A percentile compares a stretch with the other conserved stretches of the same genome.
These are phyloP conservation scores for Thelaira solivaga DNA, from an alignment of 2,888 invertebrate genomes.

Conservation along the genomic window DNA sequence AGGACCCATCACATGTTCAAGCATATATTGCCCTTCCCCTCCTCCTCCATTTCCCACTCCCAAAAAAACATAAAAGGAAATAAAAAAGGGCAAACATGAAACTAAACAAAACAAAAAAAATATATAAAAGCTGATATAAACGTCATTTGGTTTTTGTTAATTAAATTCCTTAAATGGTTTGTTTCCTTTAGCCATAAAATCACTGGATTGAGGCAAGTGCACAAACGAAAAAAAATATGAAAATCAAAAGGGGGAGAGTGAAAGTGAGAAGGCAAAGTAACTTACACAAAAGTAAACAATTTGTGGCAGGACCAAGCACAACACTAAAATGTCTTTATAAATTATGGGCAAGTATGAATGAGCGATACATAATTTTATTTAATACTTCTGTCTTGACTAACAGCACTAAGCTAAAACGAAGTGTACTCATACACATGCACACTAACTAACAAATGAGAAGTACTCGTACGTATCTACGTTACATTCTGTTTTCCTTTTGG, in stretches of 20 bases:
- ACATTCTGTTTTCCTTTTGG: neutral
- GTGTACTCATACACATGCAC: neutral
- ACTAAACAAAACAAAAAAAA: neutral
- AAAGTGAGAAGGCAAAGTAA: neutral
- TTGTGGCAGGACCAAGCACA: slow-evolving; percentile 36
- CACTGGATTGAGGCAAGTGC: neutral
- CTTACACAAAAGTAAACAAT: slow-evolving; percentile 31
- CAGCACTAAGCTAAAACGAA: neutral
- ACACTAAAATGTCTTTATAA: slow-evolving; percentile 12
- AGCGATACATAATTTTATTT: neutral
- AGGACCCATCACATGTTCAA: neutral
- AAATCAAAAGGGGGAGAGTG: neutral
- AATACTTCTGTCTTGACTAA: neutral
- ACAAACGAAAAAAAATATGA: neutral
- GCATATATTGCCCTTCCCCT: no score
- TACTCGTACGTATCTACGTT: neutral
- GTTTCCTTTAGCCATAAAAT: slow-evolving; percentile 26
- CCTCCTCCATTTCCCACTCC: no score
- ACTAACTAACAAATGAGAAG: neutral
- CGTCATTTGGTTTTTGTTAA: slow-evolving; percentile 49
- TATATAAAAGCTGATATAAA: slow-evolving; percentile 39
- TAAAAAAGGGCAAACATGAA: neutral
- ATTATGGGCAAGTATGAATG: neutral
- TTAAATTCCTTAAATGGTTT: slow-evolving; percentile 53
- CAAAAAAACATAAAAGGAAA: neutral